phyloP scores from a whole-genome alignment of 2,797 vertebrate species.

The Aeoliscus strigatus region DNA sequence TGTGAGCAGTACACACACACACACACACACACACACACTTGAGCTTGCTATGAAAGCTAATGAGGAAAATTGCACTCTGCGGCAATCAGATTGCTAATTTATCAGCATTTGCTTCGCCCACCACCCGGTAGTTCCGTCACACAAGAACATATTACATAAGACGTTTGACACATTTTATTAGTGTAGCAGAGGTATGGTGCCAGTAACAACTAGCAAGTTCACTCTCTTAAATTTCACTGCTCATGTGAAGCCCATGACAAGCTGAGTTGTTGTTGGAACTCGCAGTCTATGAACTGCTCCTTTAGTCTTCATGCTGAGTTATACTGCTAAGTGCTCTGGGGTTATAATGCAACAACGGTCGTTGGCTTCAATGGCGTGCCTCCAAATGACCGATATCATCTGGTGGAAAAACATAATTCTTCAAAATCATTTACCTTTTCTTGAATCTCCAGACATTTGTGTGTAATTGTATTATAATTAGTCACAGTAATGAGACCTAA shows the following conservation, averaged over 20 bases:
- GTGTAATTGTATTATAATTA: constrained; percentile 37
- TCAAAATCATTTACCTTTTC: constrained; percentile 27
- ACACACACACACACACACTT: background rate
- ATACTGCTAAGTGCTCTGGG: constrained; percentile 29
- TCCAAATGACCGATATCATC: constrained; percentile 29
- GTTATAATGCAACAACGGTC: constrained; percentile 22
- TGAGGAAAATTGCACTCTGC: background rate
- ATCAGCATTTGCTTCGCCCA: background rate
- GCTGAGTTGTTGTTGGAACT: constrained; percentile 45
- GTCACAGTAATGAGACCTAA: constrained; percentile 13
- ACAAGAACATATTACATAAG: constrained; percentile 2
- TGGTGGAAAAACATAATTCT: constrained; percentile 26
- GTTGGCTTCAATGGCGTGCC: constrained; percentile 29
- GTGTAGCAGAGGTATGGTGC: constrained; percentile 9
- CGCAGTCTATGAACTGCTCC: constrained; percentile 25
- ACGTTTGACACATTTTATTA: constrained; percentile 6
- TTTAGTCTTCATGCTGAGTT: constrained; percentile 33
- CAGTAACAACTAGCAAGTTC: constrained; percentile 21
- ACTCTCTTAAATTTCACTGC: too few species aligned
- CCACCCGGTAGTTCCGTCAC: background rate
- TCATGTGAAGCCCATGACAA: constrained; percentile 22
- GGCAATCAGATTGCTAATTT: constrained; percentile 5
- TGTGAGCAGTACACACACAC: too few species aligned
- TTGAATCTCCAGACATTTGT: constrained; percentile 25
- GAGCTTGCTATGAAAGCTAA: background rate